Evolutionary conservation across 2,797 vertebrate species (phyloP).

Genomic region (Lagodon rhomboides): DNA sequence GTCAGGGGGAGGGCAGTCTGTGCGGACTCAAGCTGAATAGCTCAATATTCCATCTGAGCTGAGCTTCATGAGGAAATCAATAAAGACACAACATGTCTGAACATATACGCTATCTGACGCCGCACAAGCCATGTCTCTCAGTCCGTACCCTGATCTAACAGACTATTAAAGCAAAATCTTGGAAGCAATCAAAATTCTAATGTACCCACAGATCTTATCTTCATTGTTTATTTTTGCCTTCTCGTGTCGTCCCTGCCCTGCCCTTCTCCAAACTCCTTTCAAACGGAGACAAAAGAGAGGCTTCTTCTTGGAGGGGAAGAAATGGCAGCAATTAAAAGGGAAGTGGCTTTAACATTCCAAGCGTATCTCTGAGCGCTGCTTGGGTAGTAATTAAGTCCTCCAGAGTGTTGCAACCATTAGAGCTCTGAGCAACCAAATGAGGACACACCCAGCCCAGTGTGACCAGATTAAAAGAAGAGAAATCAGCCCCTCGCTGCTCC

Average conservation of each 20-base stretch:
- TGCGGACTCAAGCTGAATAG: conserved; percentile 29
- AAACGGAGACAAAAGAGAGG: conserved; percentile 16
- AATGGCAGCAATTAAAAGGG: conserved; percentile 69
- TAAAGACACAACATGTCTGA: conserved; percentile 54
- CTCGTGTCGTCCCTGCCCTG: conserved; percentile 2
- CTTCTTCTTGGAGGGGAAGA: conserved; percentile 45
- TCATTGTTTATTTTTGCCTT: conserved; percentile 25
- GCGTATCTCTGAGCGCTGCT: conserved; percentile 51
- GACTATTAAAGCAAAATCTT: conserved; percentile 6
- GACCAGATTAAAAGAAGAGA: conserved; percentile 74
- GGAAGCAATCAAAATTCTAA: conserved; percentile 20
- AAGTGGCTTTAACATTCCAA: conserved; percentile 65
- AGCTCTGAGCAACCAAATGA: conserved; percentile 54
- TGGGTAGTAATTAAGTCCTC: conserved; percentile 73
- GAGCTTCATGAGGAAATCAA: conserved; percentile 57
- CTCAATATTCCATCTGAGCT: conserved; percentile 59
- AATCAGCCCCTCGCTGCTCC: conserved; percentile 65
- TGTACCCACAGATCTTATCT: conserved; percentile 7
- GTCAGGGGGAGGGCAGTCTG: conserved; percentile 28
- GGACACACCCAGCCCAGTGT: conserved; percentile 66
- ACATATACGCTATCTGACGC: conserved; percentile 27
- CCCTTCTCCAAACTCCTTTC: conserved; percentile 13
- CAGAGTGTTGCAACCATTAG: conserved; percentile 65
- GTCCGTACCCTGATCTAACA: conserved; percentile 14
- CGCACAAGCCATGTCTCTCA: conserved; percentile 14